Base-by-base conservation (phyloP, 1,140 invertebrate species). In the Trissolcus basalis region DNA sequence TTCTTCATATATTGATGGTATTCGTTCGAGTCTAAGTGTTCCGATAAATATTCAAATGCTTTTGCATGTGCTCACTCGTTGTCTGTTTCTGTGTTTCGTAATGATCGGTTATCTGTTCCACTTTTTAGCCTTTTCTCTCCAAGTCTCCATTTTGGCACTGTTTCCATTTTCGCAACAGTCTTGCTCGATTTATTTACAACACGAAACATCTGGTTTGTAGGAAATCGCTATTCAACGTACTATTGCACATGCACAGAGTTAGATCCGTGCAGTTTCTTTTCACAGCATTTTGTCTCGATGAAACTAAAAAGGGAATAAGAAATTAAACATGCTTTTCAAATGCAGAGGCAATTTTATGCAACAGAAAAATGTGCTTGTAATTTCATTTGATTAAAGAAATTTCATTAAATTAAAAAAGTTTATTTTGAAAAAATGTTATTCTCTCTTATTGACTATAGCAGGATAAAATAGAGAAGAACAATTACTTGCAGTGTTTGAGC, bases 141-240 rank as follows among this genome's bases (percentile, higher is more conserved):
- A 32, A 41, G 6, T 51, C 49, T 58, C n/a, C 13, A 15, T 65
- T 65, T 49, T 16, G 0, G 36, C 36, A 11, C 15, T 27, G 55
- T 50, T 49, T 67, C 54, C 7, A 51, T 67, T 59, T 43, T 63
- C 27, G 60, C 54, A 65, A 61, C 69, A 59, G 51, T 56, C 63
- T 55, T 44, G 56, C 5, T 32, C 51, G 45, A 74, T 74, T 67
- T 67, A 74, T 60, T 55, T 61, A 67, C 63, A 55, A 32, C 51
- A 39, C 45, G 11, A 55, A 67, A 61, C 61, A 74, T 61, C 71
- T 74, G 63, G 54, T 67, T 74, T 74, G 27, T 32, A 58, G 58
- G 11, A 61, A 68, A 75, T 68, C 58, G 64, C 61, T 58, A 65
- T 56, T 47, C 54, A 53, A 60, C 49, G 14, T n/a, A n/a, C n/a